phyloP scores from a whole-genome alignment of 2,113 vertebrate species.

The Cephalopterus ornatus region DNA sequence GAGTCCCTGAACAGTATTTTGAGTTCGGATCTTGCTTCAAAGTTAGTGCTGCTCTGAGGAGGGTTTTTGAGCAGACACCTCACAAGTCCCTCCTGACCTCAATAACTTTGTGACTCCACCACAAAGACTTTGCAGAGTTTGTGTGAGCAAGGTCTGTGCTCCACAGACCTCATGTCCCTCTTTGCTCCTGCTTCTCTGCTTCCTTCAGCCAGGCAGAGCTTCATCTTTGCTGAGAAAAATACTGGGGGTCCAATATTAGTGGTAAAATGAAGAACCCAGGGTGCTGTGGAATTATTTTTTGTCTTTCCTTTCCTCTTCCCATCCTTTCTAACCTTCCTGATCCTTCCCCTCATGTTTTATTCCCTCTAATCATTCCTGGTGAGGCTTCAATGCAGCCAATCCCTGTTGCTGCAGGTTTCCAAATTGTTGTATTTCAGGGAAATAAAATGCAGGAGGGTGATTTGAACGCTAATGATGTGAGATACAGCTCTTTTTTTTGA shows the following conservation, averaged over 20 bases:
- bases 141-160: not conserved
- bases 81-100: not conserved
- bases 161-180: too few relatives aligned
- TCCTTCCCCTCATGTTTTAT: not conserved
- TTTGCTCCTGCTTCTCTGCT: not conserved
- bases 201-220: not conserved
- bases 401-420: not conserved
- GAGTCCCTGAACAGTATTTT: not conserved
- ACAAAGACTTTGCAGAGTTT: not conserved
- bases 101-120: not conserved
- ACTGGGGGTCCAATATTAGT: too few relatives aligned
- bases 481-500: not conserved
- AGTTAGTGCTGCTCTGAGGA: not conserved
- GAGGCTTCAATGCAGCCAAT: not conserved
- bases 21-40: not conserved
- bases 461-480: slow-evolving; percentile 9
- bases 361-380: not conserved
- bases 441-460: not conserved
- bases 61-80: not conserved
- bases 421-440: not conserved
- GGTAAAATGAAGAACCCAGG: not conserved
- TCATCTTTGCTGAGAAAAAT: not conserved
- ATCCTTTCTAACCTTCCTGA: not conserved
- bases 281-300: not conserved
- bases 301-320: not conserved